Conservation (phyloP, 2,797 vertebrate species). For the Microtus californicus region DNA sequence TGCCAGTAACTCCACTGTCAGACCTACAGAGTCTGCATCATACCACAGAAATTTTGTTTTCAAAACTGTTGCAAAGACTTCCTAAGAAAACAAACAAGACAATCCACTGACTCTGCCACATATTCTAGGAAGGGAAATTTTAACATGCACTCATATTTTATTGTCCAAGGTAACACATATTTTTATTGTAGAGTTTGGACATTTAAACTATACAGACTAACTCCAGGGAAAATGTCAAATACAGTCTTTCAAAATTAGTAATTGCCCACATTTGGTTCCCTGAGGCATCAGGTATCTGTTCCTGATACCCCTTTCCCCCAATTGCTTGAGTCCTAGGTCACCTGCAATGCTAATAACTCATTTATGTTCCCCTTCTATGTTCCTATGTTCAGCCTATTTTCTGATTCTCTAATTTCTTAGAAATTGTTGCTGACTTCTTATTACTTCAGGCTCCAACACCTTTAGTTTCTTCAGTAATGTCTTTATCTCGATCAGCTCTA, state of each 20-base stretch:
- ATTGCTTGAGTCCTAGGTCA: background rate
- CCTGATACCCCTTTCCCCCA: background rate
- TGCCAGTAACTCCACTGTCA: background rate
- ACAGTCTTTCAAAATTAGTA: constrained; percentile 21
- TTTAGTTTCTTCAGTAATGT: background rate
- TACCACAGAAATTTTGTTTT: background rate
- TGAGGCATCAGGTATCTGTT: background rate
- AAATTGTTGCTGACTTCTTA: background rate
- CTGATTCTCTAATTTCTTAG: background rate
- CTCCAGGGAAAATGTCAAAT: background rate
- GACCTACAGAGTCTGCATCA: background rate
- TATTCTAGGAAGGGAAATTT: background rate
- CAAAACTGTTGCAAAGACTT: background rate
- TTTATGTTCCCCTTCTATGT: background rate
- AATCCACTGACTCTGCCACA: background rate
- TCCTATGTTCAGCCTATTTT: background rate
- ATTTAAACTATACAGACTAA: background rate
- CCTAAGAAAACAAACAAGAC: background rate
- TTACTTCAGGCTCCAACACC: background rate
- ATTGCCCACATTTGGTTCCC: background rate
- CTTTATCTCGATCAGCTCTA: background rate
- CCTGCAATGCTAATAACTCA: background rate
- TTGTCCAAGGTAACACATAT: background rate
- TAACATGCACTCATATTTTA: background rate
- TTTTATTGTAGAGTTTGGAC: background rate